Conservation (phyloP, 2,797 vertebrate genomes). For the Syndactyla subalaris region DNA sequence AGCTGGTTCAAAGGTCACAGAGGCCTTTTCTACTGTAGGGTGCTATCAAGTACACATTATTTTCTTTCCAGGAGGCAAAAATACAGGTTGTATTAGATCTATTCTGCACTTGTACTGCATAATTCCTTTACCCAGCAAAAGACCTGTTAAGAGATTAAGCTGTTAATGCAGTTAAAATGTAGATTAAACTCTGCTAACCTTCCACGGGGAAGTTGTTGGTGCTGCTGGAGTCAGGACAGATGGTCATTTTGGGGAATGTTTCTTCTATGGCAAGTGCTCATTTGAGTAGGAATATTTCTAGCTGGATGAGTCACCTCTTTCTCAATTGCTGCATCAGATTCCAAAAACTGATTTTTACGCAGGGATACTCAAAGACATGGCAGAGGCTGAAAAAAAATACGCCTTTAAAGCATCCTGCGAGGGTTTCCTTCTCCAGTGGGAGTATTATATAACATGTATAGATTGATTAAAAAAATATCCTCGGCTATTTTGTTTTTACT, state of each 20-base stretch:
- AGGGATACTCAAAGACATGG: background rate
- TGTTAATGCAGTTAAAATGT: background rate
- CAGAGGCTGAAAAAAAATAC: background rate
- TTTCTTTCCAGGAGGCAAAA: background rate
- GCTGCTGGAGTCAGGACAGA: conserved; percentile 17
- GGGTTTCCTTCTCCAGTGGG: background rate
- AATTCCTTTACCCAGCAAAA: background rate
- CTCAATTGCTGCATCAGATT: background rate
- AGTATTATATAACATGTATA: background rate
- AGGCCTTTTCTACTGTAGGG: background rate
- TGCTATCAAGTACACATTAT: background rate
- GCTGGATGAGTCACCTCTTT: conserved; percentile 38
- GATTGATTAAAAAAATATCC: background rate
- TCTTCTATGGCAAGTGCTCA: background rate
- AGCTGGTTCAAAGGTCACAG: background rate
- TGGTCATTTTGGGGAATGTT: conserved; percentile 26
- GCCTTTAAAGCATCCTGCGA: background rate
- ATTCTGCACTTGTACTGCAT: background rate
- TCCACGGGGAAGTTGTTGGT: background rate
- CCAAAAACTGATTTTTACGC: background rate
- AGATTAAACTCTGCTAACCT: background rate
- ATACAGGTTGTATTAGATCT: background rate
- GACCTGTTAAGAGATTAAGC: background rate
- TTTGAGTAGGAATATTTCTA: conserved; percentile 34
- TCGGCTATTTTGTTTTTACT: background rate